A percentile compares a stretch with the other conserved stretches of the same genome.
phyloP scores from a whole-genome alignment of 2,113 vertebrate genomes.

The Helogale parvula region DNA sequence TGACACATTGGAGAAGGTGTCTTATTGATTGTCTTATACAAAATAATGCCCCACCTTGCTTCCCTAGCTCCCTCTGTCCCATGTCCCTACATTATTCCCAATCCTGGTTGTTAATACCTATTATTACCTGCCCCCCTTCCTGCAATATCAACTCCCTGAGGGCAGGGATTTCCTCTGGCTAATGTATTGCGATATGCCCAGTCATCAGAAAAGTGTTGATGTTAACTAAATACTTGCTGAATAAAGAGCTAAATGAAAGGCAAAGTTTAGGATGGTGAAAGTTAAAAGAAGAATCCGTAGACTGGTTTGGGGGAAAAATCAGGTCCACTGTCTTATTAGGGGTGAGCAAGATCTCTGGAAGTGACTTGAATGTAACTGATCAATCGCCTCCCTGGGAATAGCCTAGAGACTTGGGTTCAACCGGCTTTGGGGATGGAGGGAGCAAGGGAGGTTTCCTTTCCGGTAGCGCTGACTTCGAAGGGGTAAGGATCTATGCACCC shows the following conservation, averaged over 20 bases:
- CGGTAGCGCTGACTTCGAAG: not conserved
- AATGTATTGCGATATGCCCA: not conserved
- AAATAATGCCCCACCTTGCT: not conserved
- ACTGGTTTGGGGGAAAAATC: not conserved
- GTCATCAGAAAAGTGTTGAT: not conserved
- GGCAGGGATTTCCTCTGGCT: not conserved
- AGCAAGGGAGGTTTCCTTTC: not conserved
- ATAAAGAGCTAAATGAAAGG: not conserved
- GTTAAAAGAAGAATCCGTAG: not conserved
- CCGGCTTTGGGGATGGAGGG: not conserved
- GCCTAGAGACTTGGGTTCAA: not conserved
- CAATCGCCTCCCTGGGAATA: not conserved
- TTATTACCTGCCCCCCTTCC: not conserved
- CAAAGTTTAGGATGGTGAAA: not conserved
- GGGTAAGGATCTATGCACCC: not conserved
- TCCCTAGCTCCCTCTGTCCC: no score
- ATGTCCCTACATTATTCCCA: not conserved
- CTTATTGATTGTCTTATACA: not conserved
- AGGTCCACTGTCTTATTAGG: not conserved
- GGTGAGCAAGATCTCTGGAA: not conserved
- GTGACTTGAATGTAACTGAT: not conserved
- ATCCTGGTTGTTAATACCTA: not conserved
- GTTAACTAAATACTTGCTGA: not conserved
- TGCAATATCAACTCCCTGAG: not conserved
- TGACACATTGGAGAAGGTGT: not conserved